Evolutionary conservation across 1,140 invertebrate species (phyloP).

Genomic region (Diploscapter pachys): DNA sequence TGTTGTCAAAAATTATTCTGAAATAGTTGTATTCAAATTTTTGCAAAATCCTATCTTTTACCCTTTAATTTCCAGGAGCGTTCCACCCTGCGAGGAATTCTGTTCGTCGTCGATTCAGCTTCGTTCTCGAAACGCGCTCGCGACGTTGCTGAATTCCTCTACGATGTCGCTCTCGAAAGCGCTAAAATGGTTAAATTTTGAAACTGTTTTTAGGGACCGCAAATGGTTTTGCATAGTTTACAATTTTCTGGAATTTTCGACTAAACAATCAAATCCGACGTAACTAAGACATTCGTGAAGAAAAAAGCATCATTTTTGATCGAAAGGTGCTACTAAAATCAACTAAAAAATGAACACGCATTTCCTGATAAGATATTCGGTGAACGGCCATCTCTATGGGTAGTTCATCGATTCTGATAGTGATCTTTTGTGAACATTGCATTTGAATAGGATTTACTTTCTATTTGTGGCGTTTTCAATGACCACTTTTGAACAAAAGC

Average conservation of each 20-base stretch:
- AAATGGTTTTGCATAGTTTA: conserved; percentile 5
- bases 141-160: conserved; percentile 37
- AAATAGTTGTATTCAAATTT: no score
- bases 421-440: not conserved
- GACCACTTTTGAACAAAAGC: no score
- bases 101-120: conserved; percentile 35
- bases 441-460: not conserved
- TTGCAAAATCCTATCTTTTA: no score
- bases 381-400: not conserved
- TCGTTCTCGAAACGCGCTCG: conserved; percentile 31
- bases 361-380: not conserved
- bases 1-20: no score
- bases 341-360: not conserved
- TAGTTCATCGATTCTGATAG: not conserved
- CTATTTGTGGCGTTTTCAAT: no score
- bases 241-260: not conserved
- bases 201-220: not conserved
- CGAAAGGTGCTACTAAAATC: not conserved
- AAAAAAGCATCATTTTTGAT: not conserved
- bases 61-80: conserved; percentile 9
- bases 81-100: conserved; percentile 18
- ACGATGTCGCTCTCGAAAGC: conserved; percentile 28
- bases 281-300: not conserved
- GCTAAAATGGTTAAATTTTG: conserved; percentile 18
- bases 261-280: not conserved